Conservation (phyloP, 2,888 invertebrate species). For the Orthonevra nobilis region DNA sequence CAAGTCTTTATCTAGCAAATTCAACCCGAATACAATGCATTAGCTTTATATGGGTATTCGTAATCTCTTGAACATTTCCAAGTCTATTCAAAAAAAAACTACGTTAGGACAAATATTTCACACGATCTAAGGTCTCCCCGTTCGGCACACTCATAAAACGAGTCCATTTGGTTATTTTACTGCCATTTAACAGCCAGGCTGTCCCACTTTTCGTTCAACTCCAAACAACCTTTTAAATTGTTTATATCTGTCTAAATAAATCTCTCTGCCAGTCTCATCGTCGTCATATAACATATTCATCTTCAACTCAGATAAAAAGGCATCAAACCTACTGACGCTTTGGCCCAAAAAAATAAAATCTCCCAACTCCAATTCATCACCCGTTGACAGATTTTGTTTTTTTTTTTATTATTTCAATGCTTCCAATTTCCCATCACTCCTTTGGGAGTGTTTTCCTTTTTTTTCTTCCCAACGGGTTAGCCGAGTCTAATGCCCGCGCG, state of each 20-base stretch:
- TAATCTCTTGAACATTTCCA: no score
- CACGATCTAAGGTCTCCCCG: conserved; percentile 21
- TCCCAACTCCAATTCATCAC: conserved; percentile 56
- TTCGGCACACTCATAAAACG: conserved; percentile 24
- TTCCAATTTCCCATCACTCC: conserved; percentile 49
- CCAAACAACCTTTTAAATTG: conserved; percentile 37
- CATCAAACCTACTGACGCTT: conserved; percentile 18
- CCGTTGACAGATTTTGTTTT: conserved; percentile 63
- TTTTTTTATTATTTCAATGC: conserved; percentile 40
- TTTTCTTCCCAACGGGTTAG: conserved; percentile 14
- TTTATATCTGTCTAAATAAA: conserved; percentile 55
- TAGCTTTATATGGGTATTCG: no score
- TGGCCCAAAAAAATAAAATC: conserved; percentile 21
- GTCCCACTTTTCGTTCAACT: not conserved
- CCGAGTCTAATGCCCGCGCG: conserved; percentile 32
- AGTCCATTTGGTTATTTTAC: conserved; percentile 42
- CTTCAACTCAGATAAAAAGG: conserved; percentile 52
- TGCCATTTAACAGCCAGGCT: conserved; percentile 37
- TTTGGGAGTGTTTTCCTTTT: no score
- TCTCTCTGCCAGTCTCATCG: conserved; percentile 44
- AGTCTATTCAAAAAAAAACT: no score
- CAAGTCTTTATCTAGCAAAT: no score
- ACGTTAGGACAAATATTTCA: conserved; percentile 18
- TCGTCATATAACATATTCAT: conserved; percentile 63
- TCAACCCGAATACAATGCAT: no score